phyloP scores from a whole-genome alignment of 2,113 vertebrate genomes.

The Petroica traversi region DNA sequence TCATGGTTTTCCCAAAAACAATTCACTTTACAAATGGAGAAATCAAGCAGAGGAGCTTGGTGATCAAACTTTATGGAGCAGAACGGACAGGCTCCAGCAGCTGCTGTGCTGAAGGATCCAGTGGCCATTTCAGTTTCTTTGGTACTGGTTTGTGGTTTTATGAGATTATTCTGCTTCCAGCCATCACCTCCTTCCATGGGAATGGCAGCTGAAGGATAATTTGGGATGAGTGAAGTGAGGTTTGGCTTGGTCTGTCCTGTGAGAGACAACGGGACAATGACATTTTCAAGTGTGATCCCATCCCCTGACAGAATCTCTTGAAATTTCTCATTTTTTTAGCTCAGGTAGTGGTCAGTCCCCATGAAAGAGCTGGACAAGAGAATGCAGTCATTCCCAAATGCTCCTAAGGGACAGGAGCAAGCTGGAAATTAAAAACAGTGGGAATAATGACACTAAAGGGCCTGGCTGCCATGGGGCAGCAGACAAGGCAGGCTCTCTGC shows the following conservation, averaged over 20 bases:
- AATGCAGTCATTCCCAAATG: not conserved
- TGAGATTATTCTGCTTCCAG: not conserved
- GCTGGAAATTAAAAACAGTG: not conserved
- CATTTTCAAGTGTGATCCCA: not conserved
- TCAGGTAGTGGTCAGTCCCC: not conserved
- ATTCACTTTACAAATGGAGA: not conserved
- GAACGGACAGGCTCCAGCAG: not conserved
- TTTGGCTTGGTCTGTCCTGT: not conserved
- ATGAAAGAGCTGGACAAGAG: fast-evolving
- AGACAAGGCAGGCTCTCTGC: not conserved
- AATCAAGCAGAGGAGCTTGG: not conserved
- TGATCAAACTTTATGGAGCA: not conserved
- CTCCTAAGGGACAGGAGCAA: fast-evolving
- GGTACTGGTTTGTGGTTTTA: not conserved
- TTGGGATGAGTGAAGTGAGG: fast-evolving
- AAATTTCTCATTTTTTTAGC: not conserved
- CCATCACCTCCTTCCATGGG: not conserved
- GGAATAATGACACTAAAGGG: not conserved
- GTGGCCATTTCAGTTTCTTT: not conserved
- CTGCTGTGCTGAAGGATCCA: not conserved
- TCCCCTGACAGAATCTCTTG: not conserved
- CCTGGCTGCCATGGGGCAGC: not conserved
- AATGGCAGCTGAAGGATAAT: not conserved
- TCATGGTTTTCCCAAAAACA: not conserved
- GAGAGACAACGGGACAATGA: not conserved